Conservation (phyloP, 2,113 vertebrate species). For the Pluvialis apricaria region DNA sequence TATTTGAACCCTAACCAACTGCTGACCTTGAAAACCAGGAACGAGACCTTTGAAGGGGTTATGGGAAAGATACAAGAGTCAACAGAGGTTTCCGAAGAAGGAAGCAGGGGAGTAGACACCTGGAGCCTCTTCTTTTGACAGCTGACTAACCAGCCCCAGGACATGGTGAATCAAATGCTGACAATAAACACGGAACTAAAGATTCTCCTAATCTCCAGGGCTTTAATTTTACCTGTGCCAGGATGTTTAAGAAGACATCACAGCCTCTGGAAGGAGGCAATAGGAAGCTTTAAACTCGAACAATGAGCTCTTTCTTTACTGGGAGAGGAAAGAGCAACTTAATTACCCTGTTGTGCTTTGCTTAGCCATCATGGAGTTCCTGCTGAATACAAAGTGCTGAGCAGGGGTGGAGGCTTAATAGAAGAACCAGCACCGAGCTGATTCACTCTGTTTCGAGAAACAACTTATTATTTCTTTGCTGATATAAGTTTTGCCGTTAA, state of each 20-base stretch:
- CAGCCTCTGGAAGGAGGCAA: neutral
- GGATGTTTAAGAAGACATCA: neutral
- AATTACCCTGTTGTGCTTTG: slow-evolving; percentile 1
- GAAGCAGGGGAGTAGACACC: neutral
- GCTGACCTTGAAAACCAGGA: neutral
- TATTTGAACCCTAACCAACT: neutral
- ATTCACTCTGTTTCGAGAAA: neutral
- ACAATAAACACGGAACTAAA: neutral
- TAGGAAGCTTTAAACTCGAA: neutral
- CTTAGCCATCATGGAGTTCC: neutral
- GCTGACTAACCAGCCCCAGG: neutral
- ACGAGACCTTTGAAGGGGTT: neutral
- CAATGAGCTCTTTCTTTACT: neutral
- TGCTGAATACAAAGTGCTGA: neutral
- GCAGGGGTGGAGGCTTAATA: neutral
- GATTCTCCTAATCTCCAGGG: neutral
- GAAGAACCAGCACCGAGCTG: neutral
- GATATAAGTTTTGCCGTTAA: neutral
- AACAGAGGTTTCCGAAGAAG: neutral
- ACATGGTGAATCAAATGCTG: neutral
- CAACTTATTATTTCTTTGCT: neutral
- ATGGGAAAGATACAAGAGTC: neutral
- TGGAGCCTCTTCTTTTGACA: neutral
- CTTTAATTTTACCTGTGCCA: neutral
- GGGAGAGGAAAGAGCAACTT: neutral